Conservation (phyloP, 2,797 vertebrate genomes). For the Chrysocyon brachyurus region DNA sequence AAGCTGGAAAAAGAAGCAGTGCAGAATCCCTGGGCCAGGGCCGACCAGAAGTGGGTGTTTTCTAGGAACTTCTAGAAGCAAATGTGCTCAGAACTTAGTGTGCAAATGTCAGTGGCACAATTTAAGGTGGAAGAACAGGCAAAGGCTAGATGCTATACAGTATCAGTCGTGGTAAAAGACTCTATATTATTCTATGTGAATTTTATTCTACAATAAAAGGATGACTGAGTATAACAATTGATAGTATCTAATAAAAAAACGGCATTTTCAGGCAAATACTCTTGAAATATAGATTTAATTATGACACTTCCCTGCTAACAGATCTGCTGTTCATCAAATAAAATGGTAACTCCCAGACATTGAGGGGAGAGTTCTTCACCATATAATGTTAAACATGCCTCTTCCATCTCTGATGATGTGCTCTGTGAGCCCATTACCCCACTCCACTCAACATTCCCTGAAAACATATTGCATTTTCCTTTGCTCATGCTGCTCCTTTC, state of each 20-base stretch:
- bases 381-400: not conserved
- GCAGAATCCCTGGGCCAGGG: not conserved
- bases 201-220: not conserved
- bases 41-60: not conserved
- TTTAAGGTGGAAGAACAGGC: not conserved
- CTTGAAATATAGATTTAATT: not conserved
- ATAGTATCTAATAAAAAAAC: not conserved
- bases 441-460: not conserved
- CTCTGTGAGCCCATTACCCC: not conserved
- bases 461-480: not conserved
- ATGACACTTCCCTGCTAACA: not conserved
- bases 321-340: not conserved
- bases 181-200: not conserved
- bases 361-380: not conserved
- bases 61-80: slow-evolving; percentile 5
- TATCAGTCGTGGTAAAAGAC: not conserved
- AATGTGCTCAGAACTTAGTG: not conserved
- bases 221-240: not conserved
- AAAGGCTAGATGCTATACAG: too few relatives aligned
- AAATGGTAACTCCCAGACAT: not conserved
- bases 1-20: not conserved
- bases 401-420: not conserved
- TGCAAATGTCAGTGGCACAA: not conserved
- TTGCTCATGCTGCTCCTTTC: not conserved
- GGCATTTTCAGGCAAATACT: not conserved